Base-by-base conservation (phyloP, 2,797 vertebrate genomes). In the Clarias pachynema region DNA sequence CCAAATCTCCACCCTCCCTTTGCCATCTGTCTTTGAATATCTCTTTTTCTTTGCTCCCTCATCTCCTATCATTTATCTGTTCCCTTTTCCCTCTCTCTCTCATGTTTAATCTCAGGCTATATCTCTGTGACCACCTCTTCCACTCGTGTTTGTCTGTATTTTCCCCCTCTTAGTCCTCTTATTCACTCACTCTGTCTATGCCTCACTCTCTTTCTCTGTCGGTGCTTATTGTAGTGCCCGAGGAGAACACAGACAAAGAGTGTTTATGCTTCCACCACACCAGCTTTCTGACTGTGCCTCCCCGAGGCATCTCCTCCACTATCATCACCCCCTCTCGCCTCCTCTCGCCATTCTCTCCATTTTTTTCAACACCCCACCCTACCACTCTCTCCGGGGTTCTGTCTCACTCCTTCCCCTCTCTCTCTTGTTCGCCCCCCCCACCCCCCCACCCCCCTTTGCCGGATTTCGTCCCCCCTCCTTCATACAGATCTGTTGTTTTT, bases 401-500 rank as follows among this genome's bases (percentile, higher is more conserved):
- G 89, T 89, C 91, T 92, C 88, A 69, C 91, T 88, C 87, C 84
- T 89, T 88, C 88, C 83, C 89, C 90, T 86, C 89, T 88, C 75
- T 87, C 81, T 83, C 85, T 85, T 84, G 66, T 81, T 84, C 83
- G 53, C 63, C 56, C 63, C 79, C 70, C 80, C 57, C 69, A 1
- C 79, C 70, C 80, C 57, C 69, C 34, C 34, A 3, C 31, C 34
- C 69, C 83, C 70, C 69, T n/a, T 68, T 63, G 82, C 81, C 84
- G 81, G 49, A 82, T 86, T 79, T 79, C 53, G 29, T 56, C 56
- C 59, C 85, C 85, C 84, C 65, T 83, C 81, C 82, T 75, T 84
- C 65, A 81, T 69, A 57, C 82, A 69, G 86, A 79, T 87, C 89
- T 87, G 89, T 83, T 84, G 65, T 89, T 87, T 86, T 78, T 86